Base-by-base conservation (phyloP, 2,888 invertebrate species). In the Ormyrus nitidulus region DNA sequence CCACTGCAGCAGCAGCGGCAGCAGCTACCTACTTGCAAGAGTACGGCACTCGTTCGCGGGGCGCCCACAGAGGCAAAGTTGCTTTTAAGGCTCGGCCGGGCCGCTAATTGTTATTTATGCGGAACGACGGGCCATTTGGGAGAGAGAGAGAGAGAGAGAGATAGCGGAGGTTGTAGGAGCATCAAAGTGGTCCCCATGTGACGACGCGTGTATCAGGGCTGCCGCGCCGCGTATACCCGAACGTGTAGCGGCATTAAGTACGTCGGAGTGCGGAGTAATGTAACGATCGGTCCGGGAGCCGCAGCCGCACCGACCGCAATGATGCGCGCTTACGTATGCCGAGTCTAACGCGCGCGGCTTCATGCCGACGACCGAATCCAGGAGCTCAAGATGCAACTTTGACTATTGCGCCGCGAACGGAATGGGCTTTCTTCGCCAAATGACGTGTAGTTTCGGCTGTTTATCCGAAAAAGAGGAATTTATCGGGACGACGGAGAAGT, bases 221-320 rank as follows among this genome's bases (percentile, higher is more conserved):
- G 34, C 34, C 34, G 34, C 34, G 34, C 4, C 34, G 34, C 34
- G 34, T 34, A 34, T 4, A 34, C 56, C 69, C 44, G 46, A 34
- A 2, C 48, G 13, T 66, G 46, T n/a, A 7, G 54, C 46, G 56
- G 44, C 69, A 13, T 70, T 58, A 58, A 70, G 69, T 62, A 73
- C 69, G 77, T 82, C 83, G 73, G 80, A 86, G 87, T 86, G 85
- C 86, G 84, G 85, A 86, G 83, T 87, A 86, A 86, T 86, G 87
- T 87, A 84, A 83, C 81, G 84, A 85, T 85, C 84, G 34, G 34
- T 34, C 34, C 34, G 79, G 70, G 80, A 73, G 80, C 75, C 61
- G 73, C 77, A 76, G 80, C 82, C 82, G 82, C 70, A 49, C 64
- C 76, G 73, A 77, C 77, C 83, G 84, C 84, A 86, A 85, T 83